Evolutionary conservation across 2,797 vertebrate species (phyloP).

Genomic region (Lates japonicus): DNA sequence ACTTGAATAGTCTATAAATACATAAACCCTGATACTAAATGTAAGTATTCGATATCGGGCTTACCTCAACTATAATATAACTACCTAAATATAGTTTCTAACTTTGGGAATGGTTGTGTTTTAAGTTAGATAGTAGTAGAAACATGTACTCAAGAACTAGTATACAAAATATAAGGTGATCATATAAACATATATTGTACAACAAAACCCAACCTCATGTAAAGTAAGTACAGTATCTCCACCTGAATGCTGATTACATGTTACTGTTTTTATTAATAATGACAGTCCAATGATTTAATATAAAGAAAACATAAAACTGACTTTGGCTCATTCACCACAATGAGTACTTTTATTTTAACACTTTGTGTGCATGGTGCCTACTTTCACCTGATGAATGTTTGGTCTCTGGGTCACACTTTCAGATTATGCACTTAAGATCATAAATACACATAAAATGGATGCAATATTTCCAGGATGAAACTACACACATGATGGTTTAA

Average conservation of each 20-base stretch:
- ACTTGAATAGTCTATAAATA: neutral
- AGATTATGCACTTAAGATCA: neutral
- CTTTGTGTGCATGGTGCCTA: too few species aligned
- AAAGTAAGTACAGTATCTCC: neutral
- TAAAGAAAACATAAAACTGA: too few species aligned
- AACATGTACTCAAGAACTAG: too few species aligned
- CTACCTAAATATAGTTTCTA: neutral
- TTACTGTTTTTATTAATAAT: neutral
- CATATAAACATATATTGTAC: neutral
- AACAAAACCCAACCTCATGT: neutral
- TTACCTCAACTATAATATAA: too few species aligned
- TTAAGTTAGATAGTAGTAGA: neutral
- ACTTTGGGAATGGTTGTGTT: neutral
- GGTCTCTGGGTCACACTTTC: too few species aligned
- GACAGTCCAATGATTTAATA: neutral
- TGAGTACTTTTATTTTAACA: too few species aligned
- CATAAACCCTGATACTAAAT: too few species aligned
- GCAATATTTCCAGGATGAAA: neutral
- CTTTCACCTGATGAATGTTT: neutral
- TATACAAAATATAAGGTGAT: too few species aligned
- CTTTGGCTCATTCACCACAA: too few species aligned
- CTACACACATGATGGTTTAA: too few species aligned
- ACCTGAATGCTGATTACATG: neutral
- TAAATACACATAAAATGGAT: neutral
- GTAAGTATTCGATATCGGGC: too few species aligned